phyloP scores from a whole-genome alignment of 2,113 vertebrate species.

The Scolopax mira region DNA sequence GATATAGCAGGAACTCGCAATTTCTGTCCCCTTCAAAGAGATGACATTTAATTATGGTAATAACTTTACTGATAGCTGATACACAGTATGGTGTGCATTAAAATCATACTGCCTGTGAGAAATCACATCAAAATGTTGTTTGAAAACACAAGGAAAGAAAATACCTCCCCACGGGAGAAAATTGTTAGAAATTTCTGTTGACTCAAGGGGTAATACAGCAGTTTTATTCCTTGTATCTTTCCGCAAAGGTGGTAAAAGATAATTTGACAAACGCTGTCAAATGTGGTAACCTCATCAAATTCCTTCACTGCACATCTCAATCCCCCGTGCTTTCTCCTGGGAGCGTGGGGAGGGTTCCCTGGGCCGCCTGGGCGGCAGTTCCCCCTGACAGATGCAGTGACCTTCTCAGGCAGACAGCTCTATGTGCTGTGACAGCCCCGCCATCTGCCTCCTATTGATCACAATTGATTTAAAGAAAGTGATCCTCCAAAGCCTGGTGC shows the following conservation, averaged over 20 bases:
- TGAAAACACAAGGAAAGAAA: constrained; percentile 48
- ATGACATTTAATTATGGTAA: constrained; percentile 74
- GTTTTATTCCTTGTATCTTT: not conserved
- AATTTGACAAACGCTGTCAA: constrained; percentile 52
- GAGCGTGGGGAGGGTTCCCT: constrained; percentile 16
- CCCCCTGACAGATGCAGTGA: constrained; percentile 70
- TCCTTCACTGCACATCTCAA: constrained; percentile 41
- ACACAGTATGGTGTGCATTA: constrained; percentile 59
- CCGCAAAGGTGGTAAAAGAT: not conserved
- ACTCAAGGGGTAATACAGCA: not conserved
- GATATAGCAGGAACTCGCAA: constrained; percentile 61
- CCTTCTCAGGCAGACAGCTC: constrained; percentile 74
- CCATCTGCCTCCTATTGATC: constrained; percentile 76
- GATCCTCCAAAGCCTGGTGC: constrained; percentile 32
- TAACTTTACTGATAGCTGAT: constrained; percentile 61
- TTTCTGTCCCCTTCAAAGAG: constrained; percentile 54
- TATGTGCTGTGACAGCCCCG: constrained; percentile 60
- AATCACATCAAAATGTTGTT: constrained; percentile 33
- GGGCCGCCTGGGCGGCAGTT: constrained; percentile 36
- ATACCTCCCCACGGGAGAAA: not conserved
- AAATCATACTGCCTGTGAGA: constrained; percentile 53
- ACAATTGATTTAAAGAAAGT: constrained; percentile 61
- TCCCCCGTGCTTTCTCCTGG: constrained; percentile 48
- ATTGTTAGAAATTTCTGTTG: not conserved
- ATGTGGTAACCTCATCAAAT: constrained; percentile 22